Conservation (phyloP, 2,888 invertebrate genomes). For the Eupithecia exiguata region DNA sequence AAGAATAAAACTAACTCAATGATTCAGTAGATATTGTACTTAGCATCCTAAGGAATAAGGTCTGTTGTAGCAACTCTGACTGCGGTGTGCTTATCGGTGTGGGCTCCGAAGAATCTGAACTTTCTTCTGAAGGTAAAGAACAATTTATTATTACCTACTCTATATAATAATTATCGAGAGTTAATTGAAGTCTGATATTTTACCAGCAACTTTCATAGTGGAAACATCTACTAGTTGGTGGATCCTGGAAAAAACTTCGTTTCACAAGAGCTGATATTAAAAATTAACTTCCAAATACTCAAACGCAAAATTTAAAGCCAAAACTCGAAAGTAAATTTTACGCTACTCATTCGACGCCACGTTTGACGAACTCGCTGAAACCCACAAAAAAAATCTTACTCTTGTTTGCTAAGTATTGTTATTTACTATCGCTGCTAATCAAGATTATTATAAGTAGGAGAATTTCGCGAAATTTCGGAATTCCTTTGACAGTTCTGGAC, state of each 20-base stretch:
- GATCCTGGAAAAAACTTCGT: background rate
- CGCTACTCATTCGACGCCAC: too few relatives aligned
- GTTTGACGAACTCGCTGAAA: too few relatives aligned
- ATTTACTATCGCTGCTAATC: too few relatives aligned
- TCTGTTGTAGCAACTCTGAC: conserved; percentile 58
- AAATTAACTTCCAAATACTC: too few relatives aligned
- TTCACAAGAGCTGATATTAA: too few relatives aligned
- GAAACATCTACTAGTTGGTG: background rate
- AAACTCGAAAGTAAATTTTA: too few relatives aligned
- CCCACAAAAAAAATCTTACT: too few relatives aligned
- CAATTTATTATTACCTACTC: background rate
- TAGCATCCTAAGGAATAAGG: conserved; percentile 72
- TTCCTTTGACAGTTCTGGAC: too few relatives aligned
- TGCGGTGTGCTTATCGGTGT: conserved; percentile 48
- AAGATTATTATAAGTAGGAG: too few relatives aligned
- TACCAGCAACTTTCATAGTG: background rate
- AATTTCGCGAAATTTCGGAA: too few relatives aligned
- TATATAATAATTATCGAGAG: background rate
- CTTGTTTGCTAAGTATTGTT: too few relatives aligned
- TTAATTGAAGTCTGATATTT: background rate
- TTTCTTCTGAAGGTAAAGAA: conserved; percentile 60
- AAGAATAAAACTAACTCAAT: conserved; percentile 37
- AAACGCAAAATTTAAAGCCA: too few relatives aligned
- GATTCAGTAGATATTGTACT: conserved; percentile 77
- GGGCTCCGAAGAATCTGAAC: conserved; percentile 57